Base-by-base conservation (phyloP, 2,113 vertebrate species). In the Zapus hudsonius region DNA sequence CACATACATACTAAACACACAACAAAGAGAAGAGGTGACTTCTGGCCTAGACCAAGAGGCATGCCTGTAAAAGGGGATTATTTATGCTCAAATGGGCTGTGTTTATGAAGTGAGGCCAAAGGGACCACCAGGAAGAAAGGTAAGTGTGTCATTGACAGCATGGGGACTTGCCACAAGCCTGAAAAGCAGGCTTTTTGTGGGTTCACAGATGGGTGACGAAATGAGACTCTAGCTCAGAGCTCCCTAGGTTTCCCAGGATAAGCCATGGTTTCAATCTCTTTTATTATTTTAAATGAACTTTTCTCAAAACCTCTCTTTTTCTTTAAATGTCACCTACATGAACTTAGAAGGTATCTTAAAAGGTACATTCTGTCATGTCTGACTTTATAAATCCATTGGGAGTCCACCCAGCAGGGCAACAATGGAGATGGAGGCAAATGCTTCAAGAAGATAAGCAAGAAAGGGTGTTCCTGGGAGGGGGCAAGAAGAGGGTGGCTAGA, bases 331-430 rank as follows among this genome's bases (percentile, higher is more conserved):
- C 40, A 73, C 10, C 20, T 44, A 75, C 8, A 74, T 7, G 66
- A 87, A 80, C 66, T 86, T 64, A n/a, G n/a, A n/a, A n/a, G n/a
- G 80, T 63, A 42, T n/a, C 59, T 87, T 75, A 69, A 52, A 95
- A 86, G 25, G 33, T 29, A 69, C 25, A 23, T 1, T 40, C 22
- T 66, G 38, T 36, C 40, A 38, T 55, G 25, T 57, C 25, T 64
- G 36, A 66, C 40, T 74, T 92, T 67, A 78, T 40, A 69, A 83
- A 25, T 25, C 40, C 1, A 10, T 44, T 47, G 74, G 69, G 20
- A 52, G 33, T 66, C 19, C 19, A 78, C 10, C 47, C 36, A 40
- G 7, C 9, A 4, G 47, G 4, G 17, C 27, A 36, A 25, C 25
- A 3, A 1, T 16, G 33, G 7, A 22, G 23, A 55, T 11, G 22